Evolutionary conservation across 2,113 vertebrate genomes (phyloP).

Genomic region (Colinus virginianus): DNA sequence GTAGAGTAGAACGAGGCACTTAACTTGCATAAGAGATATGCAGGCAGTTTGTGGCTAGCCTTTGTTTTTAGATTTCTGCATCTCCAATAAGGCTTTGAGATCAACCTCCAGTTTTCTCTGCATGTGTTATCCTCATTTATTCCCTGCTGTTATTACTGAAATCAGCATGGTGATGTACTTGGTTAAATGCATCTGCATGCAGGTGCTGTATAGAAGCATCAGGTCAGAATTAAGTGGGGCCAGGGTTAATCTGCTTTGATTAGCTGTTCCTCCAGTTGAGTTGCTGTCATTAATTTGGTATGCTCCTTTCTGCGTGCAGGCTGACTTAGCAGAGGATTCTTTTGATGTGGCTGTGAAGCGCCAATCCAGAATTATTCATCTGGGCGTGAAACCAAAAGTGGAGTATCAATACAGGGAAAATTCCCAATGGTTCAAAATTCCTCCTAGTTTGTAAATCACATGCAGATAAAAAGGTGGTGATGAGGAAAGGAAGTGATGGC

Average conservation of each 20-base stretch:
- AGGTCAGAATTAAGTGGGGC: slow-evolving; percentile 28
- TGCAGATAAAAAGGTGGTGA: neutral
- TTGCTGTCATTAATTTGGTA: slow-evolving; percentile 5
- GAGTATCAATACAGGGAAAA: neutral
- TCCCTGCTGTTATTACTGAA: neutral
- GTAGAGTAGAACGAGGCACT: neutral
- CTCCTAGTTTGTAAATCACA: neutral
- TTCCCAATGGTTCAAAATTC: neutral
- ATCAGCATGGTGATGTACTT: neutral
- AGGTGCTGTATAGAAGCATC: neutral
- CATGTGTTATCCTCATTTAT: neutral
- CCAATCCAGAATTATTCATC: neutral
- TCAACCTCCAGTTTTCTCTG: neutral
- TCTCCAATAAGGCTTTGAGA: neutral
- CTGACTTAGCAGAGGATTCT: slow-evolving; percentile 1
- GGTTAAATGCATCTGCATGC: neutral
- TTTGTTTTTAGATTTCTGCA: neutral
- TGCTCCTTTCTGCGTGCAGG: neutral
- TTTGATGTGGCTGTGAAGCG: slow-evolving; percentile 13
- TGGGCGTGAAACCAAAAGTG: neutral
- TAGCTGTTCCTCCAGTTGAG: neutral
- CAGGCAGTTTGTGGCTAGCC: neutral
- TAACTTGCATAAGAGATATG: neutral
- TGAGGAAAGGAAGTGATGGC: neutral
- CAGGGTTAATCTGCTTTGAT: slow-evolving; percentile 32